These are phyloP conservation scores for Selene dorsalis DNA, from an alignment of 2,797 vertebrate genomes.

Conservation along the genomic window DNA sequence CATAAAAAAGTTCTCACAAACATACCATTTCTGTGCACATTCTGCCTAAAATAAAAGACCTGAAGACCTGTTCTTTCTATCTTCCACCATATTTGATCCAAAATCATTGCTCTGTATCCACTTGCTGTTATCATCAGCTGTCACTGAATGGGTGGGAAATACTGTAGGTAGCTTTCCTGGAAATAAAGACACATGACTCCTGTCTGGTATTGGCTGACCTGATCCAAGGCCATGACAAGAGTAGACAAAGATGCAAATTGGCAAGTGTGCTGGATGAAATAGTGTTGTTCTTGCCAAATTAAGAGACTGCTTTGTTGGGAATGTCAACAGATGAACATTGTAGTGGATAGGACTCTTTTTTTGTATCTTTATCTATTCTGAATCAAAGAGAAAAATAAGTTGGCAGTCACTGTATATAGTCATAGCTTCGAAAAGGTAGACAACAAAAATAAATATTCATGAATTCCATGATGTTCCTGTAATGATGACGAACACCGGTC, in stretches of 20 bases:
- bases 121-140: neutral
- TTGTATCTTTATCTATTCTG: neutral
- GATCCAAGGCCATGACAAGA: constrained; percentile 10
- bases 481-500: neutral
- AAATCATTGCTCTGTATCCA: neutral
- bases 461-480: neutral
- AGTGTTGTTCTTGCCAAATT: neutral
- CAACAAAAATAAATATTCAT: neutral
- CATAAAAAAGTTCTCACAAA: neutral
- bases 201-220: constrained; percentile 36
- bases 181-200: constrained; percentile 7
- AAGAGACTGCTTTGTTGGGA: neutral
- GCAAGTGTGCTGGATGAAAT: constrained; percentile 19
- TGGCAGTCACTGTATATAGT: neutral
- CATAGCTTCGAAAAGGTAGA: neutral
- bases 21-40: neutral
- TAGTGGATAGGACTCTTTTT: neutral
- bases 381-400: neutral
- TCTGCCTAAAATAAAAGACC: neutral
- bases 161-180: constrained; percentile 5
- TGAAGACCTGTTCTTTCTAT: neutral
- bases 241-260: constrained; percentile 19
- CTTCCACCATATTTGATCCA: no score
- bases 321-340: neutral
- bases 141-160: constrained; percentile 18